Percentiles rank a stretch among this genome's conserved stretches.
Evolutionary conservation across 2,797 vertebrate genomes (phyloP).

Genomic region (Florisuga fusca): DNA sequence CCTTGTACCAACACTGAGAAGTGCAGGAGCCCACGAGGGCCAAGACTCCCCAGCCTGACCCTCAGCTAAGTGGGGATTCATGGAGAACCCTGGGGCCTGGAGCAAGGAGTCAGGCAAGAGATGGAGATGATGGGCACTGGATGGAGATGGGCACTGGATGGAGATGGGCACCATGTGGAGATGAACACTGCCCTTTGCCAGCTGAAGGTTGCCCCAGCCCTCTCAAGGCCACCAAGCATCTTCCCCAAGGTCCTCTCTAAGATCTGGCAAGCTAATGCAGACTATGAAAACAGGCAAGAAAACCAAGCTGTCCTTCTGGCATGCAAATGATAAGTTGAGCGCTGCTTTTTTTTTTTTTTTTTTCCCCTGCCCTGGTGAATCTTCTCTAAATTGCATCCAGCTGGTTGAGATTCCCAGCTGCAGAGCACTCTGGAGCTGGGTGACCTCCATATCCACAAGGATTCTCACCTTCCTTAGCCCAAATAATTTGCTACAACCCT

Average conservation of each 20-base stretch:
- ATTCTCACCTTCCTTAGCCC: neutral
- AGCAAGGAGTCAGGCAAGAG: rapidly evolving
- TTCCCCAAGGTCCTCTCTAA: too few relatives aligned
- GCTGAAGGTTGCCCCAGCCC: too few relatives aligned
- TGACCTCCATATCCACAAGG: neutral
- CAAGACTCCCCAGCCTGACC: neutral
- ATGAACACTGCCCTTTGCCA: too few relatives aligned
- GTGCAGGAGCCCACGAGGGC: neutral
- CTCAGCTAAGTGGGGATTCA: rapidly evolving
- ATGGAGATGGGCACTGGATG: too few relatives aligned
- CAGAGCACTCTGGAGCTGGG: neutral
- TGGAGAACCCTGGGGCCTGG: neutral
- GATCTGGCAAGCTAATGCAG: too few relatives aligned
- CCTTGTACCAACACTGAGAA: neutral
- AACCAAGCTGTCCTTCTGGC: neutral
- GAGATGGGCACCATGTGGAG: too few relatives aligned
- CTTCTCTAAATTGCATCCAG: neutral
- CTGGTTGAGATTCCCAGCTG: neutral
- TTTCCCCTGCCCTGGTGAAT: neutral
- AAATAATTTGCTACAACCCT: neutral
- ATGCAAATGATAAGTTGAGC: neutral
- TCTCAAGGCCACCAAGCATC: too few relatives aligned
- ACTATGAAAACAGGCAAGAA: neutral
- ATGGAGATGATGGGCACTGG: neutral
- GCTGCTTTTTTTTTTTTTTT: neutral